These are phyloP conservation scores for Agriopis leucophaearia DNA, from an alignment of 2,888 invertebrate genomes.

Conservation along the genomic window DNA sequence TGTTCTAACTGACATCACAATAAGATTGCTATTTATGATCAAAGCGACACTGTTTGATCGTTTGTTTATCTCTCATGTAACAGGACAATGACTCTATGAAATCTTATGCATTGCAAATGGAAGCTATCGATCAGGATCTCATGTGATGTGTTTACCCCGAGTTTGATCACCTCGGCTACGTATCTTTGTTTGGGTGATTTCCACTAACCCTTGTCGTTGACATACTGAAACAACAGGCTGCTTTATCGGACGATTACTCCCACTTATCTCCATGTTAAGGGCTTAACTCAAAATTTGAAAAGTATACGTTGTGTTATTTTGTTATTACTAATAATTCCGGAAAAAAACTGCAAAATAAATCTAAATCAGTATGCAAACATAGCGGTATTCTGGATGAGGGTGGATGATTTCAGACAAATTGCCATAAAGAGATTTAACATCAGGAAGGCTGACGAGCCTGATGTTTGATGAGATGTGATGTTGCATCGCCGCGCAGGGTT, in stretches of 20 bases:
- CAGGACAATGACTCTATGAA: slow-evolving; percentile 64
- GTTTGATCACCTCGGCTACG: slow-evolving; percentile 16
- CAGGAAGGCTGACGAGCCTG: no score
- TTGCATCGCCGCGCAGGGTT: no score
- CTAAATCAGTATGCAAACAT: no score
- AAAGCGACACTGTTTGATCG: slow-evolving; percentile 56
- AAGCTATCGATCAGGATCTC: slow-evolving; percentile 34
- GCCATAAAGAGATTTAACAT: no score
- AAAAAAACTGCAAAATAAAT: no score
- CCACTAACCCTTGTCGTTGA: slow-evolving; percentile 8
- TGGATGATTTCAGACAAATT: no score
- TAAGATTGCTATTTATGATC: slow-evolving; percentile 53
- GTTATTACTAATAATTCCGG: no score
- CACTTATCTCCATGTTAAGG: slow-evolving; percentile 12
- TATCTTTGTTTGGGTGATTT: slow-evolving; percentile 13
- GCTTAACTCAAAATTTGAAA: no score
- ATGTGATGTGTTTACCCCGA: slow-evolving; percentile 8
- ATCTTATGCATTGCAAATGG: slow-evolving; percentile 39
- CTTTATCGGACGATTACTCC: slow-evolving; percentile 21
- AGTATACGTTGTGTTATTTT: no score
- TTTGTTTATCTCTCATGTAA: slow-evolving; percentile 58
- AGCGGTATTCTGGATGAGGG: no score
- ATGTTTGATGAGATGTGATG: no score
- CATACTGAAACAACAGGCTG: slow-evolving; percentile 21
- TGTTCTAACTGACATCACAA: slow-evolving; percentile 39